Percentiles rank a stretch among this genome's conserved stretches.
Conservation (phyloP, 2,888 invertebrate genomes). For the Plebejus anna region DNA sequence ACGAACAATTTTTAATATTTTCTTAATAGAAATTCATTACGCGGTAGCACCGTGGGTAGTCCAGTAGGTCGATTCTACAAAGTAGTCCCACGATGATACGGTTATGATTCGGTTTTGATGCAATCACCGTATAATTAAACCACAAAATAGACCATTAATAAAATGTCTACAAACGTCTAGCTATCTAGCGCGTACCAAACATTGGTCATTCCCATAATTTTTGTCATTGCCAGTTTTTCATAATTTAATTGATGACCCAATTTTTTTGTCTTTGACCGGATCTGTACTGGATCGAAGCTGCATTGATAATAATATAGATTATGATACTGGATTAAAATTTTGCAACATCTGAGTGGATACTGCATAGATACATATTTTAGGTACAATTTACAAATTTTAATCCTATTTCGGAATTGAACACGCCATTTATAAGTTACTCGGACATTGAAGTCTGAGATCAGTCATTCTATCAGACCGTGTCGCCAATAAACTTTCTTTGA, state of each 20-base stretch:
- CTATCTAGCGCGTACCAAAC: background rate
- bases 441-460: constrained; percentile 45
- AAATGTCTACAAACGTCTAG: background rate
- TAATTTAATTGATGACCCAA: background rate
- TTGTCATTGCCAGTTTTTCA: background rate
- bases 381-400: background rate
- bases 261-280: background rate
- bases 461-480: constrained; percentile 52
- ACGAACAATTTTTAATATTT: constrained; percentile 46
- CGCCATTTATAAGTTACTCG: constrained; percentile 31
- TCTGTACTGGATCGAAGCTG: background rate
- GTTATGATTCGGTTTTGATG: background rate
- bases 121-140: background rate
- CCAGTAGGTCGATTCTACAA: background rate
- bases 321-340: background rate
- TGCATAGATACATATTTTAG: background rate
- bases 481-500: constrained; percentile 43
- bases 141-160: background rate
- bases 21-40: constrained; percentile 42
- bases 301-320: too few species aligned
- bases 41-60: constrained; percentile 39
- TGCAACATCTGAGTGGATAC: background rate
- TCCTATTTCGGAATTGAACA: constrained; percentile 12
- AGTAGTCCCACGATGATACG: background rate
- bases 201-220: too few species aligned